Conservation (phyloP, 2,113 vertebrate genomes). For the Gallinago jamesoni region DNA sequence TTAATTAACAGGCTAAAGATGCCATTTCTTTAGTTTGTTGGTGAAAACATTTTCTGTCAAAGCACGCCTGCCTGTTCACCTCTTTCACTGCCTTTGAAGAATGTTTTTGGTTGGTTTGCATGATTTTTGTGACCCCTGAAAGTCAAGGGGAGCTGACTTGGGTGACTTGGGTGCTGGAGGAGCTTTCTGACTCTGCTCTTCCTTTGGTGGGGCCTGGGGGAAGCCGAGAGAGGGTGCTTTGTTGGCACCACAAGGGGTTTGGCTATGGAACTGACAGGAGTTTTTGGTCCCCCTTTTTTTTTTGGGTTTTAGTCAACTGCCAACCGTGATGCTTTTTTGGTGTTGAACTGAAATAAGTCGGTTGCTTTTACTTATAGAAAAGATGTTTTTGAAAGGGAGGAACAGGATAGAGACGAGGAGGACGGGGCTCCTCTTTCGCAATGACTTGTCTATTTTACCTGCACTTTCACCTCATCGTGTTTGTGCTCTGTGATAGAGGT, state of each 20-base stretch:
- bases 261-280: neutral
- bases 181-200: neutral
- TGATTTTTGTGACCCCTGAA: neutral
- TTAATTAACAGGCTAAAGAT: neutral
- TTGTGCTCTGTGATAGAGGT: neutral
- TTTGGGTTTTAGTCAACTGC: neutral
- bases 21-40: neutral
- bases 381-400: neutral
- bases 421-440: neutral
- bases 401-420: neutral
- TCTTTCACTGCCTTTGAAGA: neutral
- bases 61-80: neutral
- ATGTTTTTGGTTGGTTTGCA: neutral
- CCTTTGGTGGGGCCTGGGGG: neutral
- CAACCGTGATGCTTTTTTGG: neutral
- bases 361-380: neutral
- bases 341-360: neutral
- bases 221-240: neutral
- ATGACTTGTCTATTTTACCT: neutral
- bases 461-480: neutral
- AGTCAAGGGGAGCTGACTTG: neutral
- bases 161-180: neutral
- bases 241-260: rapidly evolving
- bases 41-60: neutral
- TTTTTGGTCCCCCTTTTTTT: neutral